These are phyloP conservation scores for Ptiloglossa arizonensis DNA, from an alignment of 1,140 invertebrate genomes.

Conservation along the genomic window DNA sequence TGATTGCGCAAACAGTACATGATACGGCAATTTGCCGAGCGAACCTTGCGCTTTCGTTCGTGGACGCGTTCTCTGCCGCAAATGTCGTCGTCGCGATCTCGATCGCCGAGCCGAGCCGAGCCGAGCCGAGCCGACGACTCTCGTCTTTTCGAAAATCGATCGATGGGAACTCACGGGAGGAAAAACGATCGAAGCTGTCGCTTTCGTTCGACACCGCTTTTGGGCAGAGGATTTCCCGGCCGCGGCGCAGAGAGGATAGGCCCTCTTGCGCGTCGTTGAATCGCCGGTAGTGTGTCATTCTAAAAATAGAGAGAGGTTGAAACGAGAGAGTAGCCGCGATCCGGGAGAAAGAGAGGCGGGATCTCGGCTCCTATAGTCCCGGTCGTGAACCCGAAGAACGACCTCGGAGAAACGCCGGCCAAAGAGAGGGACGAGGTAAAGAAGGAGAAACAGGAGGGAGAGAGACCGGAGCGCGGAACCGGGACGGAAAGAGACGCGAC, in stretches of 20 bases:
- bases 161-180: background rate
- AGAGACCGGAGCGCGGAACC: slow-evolving; percentile 7
- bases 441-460: slow-evolving; percentile 23
- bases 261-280: slow-evolving; percentile 73
- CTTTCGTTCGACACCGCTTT: slow-evolving; percentile 64
- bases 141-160: background rate
- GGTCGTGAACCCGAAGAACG: slow-evolving; percentile 76
- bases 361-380: slow-evolving; percentile 63
- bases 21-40: slow-evolving; percentile 35
- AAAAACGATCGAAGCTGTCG: slow-evolving; percentile 29
- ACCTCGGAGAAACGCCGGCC: slow-evolving; percentile 63
- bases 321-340: slow-evolving; percentile 59
- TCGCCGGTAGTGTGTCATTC: slow-evolving; percentile 79
- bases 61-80: background rate
- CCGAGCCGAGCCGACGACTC: no score
- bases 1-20: slow-evolving; percentile 34
- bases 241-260: slow-evolving; percentile 50
- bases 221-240: slow-evolving; percentile 70
- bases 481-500: slow-evolving; percentile 21
- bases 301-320: slow-evolving; percentile 79
- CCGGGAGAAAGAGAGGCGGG: slow-evolving; percentile 52
- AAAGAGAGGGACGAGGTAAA: slow-evolving; percentile 40
- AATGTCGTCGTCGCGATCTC: background rate
- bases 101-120: no score
- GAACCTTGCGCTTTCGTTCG: slow-evolving; percentile 35